Evolutionary conservation across 2,113 vertebrate species (phyloP).

Genomic region (Parotia lawesii): DNA sequence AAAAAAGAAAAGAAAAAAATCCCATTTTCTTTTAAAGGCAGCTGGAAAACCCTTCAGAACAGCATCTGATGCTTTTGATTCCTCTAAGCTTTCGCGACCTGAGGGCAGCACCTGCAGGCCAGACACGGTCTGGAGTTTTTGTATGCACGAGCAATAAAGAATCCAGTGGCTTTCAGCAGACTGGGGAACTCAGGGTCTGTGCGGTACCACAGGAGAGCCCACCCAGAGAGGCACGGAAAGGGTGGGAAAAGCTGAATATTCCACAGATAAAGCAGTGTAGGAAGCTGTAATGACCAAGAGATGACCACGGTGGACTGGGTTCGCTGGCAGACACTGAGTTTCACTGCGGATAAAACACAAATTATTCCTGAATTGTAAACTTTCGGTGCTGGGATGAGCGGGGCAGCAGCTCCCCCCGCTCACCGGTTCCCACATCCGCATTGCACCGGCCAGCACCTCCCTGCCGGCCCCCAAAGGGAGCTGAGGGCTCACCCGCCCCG

Average conservation of each 20-base stretch:
- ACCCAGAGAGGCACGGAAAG: background rate
- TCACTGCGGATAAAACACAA: background rate
- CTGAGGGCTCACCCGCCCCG: rapidly evolving
- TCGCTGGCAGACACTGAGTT: rapidly evolving
- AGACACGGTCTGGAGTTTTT: background rate
- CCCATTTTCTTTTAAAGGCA: background rate
- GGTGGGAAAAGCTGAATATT: background rate
- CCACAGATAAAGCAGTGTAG: background rate
- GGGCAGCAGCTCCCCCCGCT: background rate
- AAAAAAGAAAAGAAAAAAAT: background rate
- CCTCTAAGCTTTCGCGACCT: background rate
- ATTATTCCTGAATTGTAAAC: background rate
- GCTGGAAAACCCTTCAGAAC: background rate
- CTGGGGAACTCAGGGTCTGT: background rate
- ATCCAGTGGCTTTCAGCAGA: background rate
- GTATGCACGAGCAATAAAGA: background rate
- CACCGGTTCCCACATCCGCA: rapidly evolving
- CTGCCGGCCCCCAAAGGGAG: rapidly evolving
- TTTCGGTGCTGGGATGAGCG: background rate
- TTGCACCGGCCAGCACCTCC: rapidly evolving
- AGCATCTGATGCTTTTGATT: background rate
- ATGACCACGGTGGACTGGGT: rapidly evolving
- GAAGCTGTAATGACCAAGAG: background rate
- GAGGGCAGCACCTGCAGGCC: background rate
- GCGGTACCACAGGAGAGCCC: background rate